These are phyloP conservation scores for Hucho hucho DNA, from an alignment of 2,113 vertebrate species.

Conservation along the genomic window DNA sequence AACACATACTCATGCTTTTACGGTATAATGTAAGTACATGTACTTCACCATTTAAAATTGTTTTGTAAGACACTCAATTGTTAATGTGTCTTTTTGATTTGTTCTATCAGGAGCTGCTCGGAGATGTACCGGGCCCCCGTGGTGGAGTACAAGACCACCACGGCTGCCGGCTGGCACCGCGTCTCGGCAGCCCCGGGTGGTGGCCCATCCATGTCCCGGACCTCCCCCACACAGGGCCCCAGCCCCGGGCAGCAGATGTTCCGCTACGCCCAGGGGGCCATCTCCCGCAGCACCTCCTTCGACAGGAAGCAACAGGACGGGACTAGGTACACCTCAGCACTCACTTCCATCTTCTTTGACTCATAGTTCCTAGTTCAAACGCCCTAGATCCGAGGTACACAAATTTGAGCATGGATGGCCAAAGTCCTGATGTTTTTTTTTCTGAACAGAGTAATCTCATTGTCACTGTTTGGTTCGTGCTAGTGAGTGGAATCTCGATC, in stretches of 20 bases:
- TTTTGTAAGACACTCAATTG: too few species aligned
- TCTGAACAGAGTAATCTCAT: too few species aligned
- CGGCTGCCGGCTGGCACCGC: conserved; percentile 81
- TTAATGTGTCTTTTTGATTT: conserved; percentile 16
- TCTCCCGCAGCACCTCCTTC: conserved; percentile 84
- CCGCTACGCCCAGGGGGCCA: conserved; percentile 78
- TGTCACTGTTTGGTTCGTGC: too few species aligned
- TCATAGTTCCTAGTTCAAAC: too few species aligned
- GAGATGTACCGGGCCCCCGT: conserved; percentile 83
- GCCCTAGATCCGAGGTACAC: too few species aligned
- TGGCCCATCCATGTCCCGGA: conserved; percentile 31
- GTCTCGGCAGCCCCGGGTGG: conserved; percentile 72
- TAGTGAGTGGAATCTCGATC: too few species aligned
- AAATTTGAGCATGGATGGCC: too few species aligned
- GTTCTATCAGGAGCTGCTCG: conserved; percentile 76
- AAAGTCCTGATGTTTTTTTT: too few species aligned
- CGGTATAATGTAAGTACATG: too few species aligned
- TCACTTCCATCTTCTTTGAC: not conserved
- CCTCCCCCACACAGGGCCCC: conserved; percentile 78
- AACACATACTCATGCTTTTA: too few species aligned
- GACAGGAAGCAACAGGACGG: conserved; percentile 83
- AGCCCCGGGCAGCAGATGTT: conserved; percentile 79
- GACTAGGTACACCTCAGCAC: conserved; percentile 69
- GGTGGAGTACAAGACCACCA: conserved; percentile 84
- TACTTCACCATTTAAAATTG: too few species aligned